Conservation (phyloP, 2,113 vertebrate species). For the Cyanoliseus patagonus region DNA sequence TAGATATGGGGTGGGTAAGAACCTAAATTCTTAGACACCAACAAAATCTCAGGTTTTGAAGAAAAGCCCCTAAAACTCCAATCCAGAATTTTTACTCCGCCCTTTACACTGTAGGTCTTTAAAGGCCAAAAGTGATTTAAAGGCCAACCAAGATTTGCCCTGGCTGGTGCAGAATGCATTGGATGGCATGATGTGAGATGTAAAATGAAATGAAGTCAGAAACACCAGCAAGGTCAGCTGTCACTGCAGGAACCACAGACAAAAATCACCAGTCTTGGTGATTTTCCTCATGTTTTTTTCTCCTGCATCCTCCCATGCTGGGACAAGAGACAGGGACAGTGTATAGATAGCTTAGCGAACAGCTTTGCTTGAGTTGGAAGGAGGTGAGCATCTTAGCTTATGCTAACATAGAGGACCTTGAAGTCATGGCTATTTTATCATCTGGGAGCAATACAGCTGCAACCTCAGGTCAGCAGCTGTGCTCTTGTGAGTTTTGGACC, state of each 20-base stretch:
- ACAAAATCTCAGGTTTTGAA: background rate
- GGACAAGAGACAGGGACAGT: background rate
- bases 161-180: background rate
- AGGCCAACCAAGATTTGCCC: background rate
- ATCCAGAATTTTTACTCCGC: background rate
- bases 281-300: background rate
- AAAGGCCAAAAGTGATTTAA: slow-evolving; percentile 24
- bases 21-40: background rate
- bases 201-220: background rate
- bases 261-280: background rate
- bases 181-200: background rate
- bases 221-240: background rate
- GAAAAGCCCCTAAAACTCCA: background rate
- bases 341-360: background rate
- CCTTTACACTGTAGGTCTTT: background rate
- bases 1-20: background rate
- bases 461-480: slow-evolving; percentile 21
- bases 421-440: background rate
- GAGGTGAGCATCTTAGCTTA: background rate
- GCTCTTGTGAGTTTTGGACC: slow-evolving; percentile 19
- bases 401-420: background rate
- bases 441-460: slow-evolving; percentile 23
- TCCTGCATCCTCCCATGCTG: background rate
- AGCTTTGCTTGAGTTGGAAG: background rate
- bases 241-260: background rate